Evolutionary conservation across 2,797 vertebrate genomes (phyloP).

Genomic region (Platyrinchus mystaceus): DNA sequence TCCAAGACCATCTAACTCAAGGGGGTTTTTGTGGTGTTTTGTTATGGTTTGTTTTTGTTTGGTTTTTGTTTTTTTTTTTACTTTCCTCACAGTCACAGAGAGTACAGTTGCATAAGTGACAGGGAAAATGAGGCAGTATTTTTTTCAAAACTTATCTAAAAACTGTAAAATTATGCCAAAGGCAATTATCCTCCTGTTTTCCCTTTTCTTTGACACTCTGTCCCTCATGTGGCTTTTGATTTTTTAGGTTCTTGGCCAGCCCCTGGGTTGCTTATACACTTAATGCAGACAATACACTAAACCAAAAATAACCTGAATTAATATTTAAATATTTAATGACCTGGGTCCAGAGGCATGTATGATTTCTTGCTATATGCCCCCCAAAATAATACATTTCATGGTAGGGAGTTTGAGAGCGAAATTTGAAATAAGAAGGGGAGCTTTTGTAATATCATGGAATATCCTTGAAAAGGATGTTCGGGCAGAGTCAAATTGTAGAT

Average conservation of each 20-base stretch:
- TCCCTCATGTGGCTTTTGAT: neutral
- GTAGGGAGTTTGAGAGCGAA: neutral
- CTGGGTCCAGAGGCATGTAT: neutral
- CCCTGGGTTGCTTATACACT: neutral
- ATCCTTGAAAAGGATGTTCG: neutral
- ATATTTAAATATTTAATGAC: conserved; percentile 4
- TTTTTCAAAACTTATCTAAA: neutral
- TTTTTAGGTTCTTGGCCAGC: neutral
- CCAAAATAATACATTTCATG: neutral
- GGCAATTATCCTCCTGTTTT: neutral
- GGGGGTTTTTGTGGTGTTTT: accelerated
- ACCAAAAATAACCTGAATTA: neutral
- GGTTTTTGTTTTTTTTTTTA: neutral
- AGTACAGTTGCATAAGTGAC: neutral
- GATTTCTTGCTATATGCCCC: neutral
- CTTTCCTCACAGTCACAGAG: neutral
- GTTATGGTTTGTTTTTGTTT: neutral
- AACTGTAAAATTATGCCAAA: neutral
- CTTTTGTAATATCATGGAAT: neutral
- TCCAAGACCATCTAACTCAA: neutral
- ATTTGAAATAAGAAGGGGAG: neutral
- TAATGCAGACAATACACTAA: neutral
- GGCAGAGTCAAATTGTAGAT: neutral
- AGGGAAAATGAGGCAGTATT: neutral
- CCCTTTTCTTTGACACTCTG: neutral